Conservation (phyloP, 2,888 invertebrate species). For the Gryllus longicercus region DNA sequence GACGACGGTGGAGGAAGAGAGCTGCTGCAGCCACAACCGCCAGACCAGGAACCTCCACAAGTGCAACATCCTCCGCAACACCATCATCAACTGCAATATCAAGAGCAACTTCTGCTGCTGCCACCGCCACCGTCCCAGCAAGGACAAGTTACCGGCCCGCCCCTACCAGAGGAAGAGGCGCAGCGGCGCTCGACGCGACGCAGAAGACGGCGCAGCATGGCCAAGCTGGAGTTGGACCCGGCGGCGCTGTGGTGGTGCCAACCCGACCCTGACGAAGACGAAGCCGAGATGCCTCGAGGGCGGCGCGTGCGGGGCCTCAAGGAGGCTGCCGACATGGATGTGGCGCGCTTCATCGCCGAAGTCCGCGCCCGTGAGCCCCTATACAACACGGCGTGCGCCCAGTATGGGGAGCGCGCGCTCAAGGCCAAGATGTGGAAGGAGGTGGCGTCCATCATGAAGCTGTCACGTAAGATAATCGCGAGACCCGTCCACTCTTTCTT, state of each 20-base stretch:
- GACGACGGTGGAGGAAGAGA: not conserved
- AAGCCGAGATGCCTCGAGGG: not conserved
- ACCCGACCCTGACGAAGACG: slow-evolving; percentile 6
- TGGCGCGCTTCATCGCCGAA: slow-evolving; percentile 1
- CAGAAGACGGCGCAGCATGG: not conserved
- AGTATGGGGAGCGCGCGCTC: slow-evolving; percentile 9
- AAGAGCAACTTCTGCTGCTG: no score
- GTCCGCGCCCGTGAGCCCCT: slow-evolving; percentile 7
- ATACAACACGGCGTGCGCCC: slow-evolving; percentile 18
- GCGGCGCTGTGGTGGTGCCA: not conserved
- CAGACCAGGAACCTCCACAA: not conserved
- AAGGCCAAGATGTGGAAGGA: slow-evolving; percentile 20
- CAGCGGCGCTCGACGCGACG: not conserved
- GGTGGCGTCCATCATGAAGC: slow-evolving; percentile 19
- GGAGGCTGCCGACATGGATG: slow-evolving; percentile 19
- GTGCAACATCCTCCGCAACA: no score
- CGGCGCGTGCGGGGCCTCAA: not conserved
- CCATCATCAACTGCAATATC: no score
- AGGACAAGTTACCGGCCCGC: no score
- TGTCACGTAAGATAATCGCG: not conserved
- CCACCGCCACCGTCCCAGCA: no score
- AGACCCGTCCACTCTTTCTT: not conserved
- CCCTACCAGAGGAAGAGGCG: not conserved
- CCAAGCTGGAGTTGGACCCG: not conserved
- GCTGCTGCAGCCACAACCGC: not conserved